Percentiles rank a stretch among this genome's conserved stretches.
These are phyloP conservation scores for Moxostoma hubbsi DNA, from an alignment of 2,797 vertebrate genomes.

Conservation along the genomic window DNA sequence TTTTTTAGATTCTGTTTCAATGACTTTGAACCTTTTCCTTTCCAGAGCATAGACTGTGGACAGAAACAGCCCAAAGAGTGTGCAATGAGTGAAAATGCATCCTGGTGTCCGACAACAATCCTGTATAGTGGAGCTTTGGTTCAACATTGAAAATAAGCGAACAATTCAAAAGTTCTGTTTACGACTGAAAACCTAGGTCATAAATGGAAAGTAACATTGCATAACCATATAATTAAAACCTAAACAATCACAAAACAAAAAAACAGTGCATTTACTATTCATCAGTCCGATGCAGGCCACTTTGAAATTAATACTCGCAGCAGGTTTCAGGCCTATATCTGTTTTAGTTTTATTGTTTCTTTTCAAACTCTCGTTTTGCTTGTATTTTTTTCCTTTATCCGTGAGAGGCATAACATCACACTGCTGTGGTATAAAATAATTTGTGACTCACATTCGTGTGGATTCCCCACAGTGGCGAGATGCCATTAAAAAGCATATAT, in stretches of 20 bases:
- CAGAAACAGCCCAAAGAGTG: background rate
- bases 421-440: slow-evolving; percentile 37
- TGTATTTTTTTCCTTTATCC: background rate
- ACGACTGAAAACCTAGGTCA: background rate
- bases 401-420: no score
- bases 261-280: background rate
- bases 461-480: slow-evolving; percentile 62
- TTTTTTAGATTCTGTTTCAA: no score
- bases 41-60: slow-evolving; percentile 6
- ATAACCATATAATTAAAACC: background rate
- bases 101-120: background rate
- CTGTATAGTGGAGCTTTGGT: background rate
- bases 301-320: background rate
- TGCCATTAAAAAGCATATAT: slow-evolving; percentile 33
- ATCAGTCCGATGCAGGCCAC: background rate
- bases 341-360: no score
- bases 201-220: background rate
- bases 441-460: slow-evolving; percentile 69
- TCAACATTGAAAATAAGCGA: background rate
- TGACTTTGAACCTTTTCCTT: no score
- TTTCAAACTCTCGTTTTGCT: background rate
- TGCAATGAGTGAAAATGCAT: background rate
- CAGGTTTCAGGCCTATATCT: background rate
- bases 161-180: background rate
- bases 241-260: background rate